phyloP scores from a whole-genome alignment of 1,140 invertebrate genomes.

The Hycleus cichorii region DNA sequence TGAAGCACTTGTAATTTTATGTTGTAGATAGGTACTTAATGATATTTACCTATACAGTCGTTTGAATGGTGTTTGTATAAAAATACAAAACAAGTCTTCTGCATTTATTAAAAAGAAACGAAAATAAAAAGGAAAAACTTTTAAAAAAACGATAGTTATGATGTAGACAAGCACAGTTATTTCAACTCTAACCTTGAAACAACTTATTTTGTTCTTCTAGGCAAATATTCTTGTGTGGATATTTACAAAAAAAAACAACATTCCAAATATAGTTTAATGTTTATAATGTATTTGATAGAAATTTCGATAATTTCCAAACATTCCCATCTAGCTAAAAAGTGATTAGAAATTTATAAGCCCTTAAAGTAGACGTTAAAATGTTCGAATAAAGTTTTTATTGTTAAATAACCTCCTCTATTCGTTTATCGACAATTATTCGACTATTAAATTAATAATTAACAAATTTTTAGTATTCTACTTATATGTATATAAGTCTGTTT shows the following conservation, averaged over 20 bases:
- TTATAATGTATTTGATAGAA: background rate
- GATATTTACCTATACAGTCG: conserved; percentile 5
- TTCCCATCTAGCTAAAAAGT: conserved; percentile 1
- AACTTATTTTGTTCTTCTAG: conserved; percentile 11
- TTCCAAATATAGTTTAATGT: conserved; percentile 7
- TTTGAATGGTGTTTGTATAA: conserved; percentile 6
- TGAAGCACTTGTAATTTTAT: conserved; percentile 4
- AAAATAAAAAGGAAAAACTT: no score
- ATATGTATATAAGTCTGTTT: no score
- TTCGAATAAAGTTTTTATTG: conserved; percentile 10
- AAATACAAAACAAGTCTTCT: conserved; percentile 15
- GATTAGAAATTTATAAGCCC: conserved; percentile 9
- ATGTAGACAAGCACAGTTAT: conserved; percentile 15
- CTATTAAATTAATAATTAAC: conserved; percentile 5
- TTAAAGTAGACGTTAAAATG: conserved; percentile 6
- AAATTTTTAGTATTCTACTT: no score
- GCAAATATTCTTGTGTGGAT: conserved; percentile 11
- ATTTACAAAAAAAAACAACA: conserved; percentile 13
- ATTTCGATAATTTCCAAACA: conserved; percentile 10
- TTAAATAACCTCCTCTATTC: conserved; percentile 1
- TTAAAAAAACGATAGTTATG: conserved; percentile 1
- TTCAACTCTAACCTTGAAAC: conserved; percentile 15
- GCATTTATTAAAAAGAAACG: conserved; percentile 6
- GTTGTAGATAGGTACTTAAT: conserved; percentile 6
- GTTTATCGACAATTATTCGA: conserved; percentile 2